Percentiles rank a stretch among this genome's conserved stretches.
These are phyloP conservation scores for Drosophila atroscutellata DNA, from an alignment of 2,888 invertebrate species.

Conservation along the genomic window DNA sequence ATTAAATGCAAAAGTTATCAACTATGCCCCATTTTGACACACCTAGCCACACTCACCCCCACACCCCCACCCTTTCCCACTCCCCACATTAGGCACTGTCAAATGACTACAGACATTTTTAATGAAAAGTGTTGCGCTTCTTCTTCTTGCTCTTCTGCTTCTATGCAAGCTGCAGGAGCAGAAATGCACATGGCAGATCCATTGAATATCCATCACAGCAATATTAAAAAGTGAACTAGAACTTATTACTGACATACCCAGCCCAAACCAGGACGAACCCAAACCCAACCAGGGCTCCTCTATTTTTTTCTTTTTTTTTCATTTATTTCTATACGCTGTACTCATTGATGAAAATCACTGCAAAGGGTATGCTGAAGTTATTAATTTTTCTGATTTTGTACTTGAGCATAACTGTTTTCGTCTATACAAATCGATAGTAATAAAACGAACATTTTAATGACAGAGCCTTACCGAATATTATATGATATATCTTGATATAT, in stretches of 20 bases:
- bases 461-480: not conserved
- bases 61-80: rapidly evolving
- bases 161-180: not conserved
- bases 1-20: constrained; percentile 40
- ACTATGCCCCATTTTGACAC: constrained; percentile 29
- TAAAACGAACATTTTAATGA: not conserved
- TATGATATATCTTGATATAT: not conserved
- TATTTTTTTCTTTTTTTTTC: constrained; percentile 5
- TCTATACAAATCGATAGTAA: not conserved
- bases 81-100: constrained; percentile 36
- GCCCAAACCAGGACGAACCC: not conserved
- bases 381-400: not conserved
- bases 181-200: constrained; percentile 11
- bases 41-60: not conserved
- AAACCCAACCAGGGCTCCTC: not conserved
- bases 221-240: constrained; percentile 78
- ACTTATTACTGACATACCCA: constrained; percentile 63
- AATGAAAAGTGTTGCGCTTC: constrained; percentile 65
- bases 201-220: constrained; percentile 63
- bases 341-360: not conserved
- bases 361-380: not conserved
- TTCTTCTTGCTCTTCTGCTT: not conserved
- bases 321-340: not conserved
- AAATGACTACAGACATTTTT: constrained; percentile 67
- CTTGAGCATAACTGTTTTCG: not conserved